Evolutionary conservation across 2,888 invertebrate genomes (phyloP).

Genomic region (Dromius quadrimaculatus): DNA sequence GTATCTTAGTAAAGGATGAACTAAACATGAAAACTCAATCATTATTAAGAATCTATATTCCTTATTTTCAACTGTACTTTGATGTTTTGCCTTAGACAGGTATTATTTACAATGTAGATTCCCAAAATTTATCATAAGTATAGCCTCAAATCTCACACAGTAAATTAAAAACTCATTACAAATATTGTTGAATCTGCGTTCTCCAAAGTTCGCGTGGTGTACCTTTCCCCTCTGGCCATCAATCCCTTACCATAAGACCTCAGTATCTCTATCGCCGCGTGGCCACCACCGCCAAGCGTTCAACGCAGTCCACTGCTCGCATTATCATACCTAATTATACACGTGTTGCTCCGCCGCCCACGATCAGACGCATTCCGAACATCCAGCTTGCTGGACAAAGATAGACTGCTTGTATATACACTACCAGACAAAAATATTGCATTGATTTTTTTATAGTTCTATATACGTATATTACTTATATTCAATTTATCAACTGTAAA

Average conservation of each 20-base stretch:
- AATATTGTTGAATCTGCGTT: not conserved
- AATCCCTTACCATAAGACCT: too few species aligned
- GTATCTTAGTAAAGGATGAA: too few species aligned
- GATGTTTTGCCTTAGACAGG: too few species aligned
- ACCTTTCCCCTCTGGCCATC: not conserved
- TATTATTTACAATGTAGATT: too few species aligned
- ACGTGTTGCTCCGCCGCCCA: constrained; percentile 60
- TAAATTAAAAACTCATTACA: not conserved
- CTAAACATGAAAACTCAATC: too few species aligned
- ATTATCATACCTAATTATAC: constrained; percentile 67
- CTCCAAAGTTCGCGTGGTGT: not conserved
- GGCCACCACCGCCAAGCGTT: not conserved
- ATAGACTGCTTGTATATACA: not conserved
- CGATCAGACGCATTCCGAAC: constrained; percentile 46
- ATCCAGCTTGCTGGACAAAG: constrained; percentile 19
- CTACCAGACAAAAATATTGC: not conserved
- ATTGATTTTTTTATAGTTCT: too few species aligned
- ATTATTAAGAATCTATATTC: too few species aligned
- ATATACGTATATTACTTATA: too few species aligned
- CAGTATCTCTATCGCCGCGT: not conserved
- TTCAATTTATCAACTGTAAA: too few species aligned
- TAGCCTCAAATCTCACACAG: not conserved
- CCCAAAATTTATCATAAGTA: too few species aligned
- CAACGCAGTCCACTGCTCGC: constrained; percentile 62
- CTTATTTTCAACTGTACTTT: too few species aligned